These are phyloP conservation scores for Saxidomus purpurata DNA, from an alignment of 1,140 invertebrate species.

Conservation along the genomic window DNA sequence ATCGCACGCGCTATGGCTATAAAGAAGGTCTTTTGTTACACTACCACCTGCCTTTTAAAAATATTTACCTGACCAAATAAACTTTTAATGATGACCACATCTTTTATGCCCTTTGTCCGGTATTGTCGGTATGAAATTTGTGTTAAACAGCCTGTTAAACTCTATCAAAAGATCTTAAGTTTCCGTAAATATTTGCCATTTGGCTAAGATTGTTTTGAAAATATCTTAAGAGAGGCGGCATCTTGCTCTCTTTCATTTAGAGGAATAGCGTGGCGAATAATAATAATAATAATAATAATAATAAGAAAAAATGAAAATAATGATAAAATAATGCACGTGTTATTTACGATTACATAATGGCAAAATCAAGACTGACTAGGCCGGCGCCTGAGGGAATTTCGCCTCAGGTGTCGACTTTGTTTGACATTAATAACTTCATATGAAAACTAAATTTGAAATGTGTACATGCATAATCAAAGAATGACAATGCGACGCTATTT, in stretches of 20 bases:
- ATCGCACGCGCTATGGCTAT: background rate
- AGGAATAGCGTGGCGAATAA: too few species aligned
- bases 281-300: too few species aligned
- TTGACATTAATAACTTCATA: too few species aligned
- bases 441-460: too few species aligned
- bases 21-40: constrained; percentile 8
- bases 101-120: constrained; percentile 32
- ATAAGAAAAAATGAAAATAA: too few species aligned
- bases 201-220: constrained; percentile 45
- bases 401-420: too few species aligned
- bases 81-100: constrained; percentile 42
- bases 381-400: too few species aligned
- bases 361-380: too few species aligned
- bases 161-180: constrained; percentile 6
- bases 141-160: background rate
- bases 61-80: constrained; percentile 55
- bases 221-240: constrained; percentile 11
- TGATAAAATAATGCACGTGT: too few species aligned
- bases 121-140: constrained; percentile 13
- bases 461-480: too few species aligned
- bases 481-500: too few species aligned
- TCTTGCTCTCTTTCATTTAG: constrained; percentile 42
- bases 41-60: constrained; percentile 50
- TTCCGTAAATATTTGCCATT: constrained; percentile 46
- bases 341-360: too few species aligned